phyloP scores from a whole-genome alignment of 2,113 vertebrate species.

The Albula goreensis region DNA sequence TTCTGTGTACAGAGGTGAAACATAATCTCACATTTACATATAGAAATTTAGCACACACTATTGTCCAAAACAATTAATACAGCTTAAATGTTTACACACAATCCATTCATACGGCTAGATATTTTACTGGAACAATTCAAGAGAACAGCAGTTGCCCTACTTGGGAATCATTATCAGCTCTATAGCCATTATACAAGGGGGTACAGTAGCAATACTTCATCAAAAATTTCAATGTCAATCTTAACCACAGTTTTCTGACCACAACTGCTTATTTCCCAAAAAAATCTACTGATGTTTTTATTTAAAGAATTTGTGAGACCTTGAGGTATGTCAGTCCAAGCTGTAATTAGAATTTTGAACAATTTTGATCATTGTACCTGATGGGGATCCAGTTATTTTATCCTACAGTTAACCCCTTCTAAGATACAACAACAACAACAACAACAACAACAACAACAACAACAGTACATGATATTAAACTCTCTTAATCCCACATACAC shows the following conservation, averaged over 20 bases:
- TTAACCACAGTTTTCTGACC: background rate
- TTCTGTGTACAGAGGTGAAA: too few relatives aligned
- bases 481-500: background rate
- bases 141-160: too few relatives aligned
- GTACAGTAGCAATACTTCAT: background rate
- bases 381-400: background rate
- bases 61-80: too few relatives aligned
- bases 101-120: too few relatives aligned
- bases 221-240: background rate
- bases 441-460: too few relatives aligned
- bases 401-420: background rate
- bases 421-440: too few relatives aligned
- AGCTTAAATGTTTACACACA: too few relatives aligned
- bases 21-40: too few relatives aligned
- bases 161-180: too few relatives aligned
- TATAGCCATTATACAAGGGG: background rate
- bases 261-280: background rate
- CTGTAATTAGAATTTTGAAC: background rate
- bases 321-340: background rate
- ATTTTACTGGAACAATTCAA: too few relatives aligned
- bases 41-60: too few relatives aligned
- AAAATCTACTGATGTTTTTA: background rate
- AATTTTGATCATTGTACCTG: background rate
- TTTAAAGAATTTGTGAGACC: background rate
- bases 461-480: background rate